Evolutionary conservation across 1,140 invertebrate genomes (phyloP).

Genomic region (Cylas formicarius): DNA sequence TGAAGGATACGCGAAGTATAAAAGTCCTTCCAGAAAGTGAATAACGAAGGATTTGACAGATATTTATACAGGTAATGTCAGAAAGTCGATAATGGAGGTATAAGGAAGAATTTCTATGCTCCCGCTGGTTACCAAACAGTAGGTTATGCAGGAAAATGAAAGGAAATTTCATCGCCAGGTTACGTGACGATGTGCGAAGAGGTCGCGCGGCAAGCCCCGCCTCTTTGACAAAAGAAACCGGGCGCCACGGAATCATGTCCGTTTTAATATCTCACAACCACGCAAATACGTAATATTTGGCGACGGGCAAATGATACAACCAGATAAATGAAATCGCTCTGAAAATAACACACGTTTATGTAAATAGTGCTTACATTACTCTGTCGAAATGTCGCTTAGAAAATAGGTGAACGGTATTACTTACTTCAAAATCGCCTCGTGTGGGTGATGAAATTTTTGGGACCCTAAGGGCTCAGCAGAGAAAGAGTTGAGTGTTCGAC

Average conservation of each 20-base stretch:
- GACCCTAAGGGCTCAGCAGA: constrained; percentile 19
- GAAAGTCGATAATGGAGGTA: no score
- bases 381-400: background rate
- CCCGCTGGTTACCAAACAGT: no score
- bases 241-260: background rate
- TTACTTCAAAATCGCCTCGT: constrained; percentile 31
- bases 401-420: constrained; percentile 7
- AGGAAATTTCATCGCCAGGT: no score
- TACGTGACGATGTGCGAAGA: no score
- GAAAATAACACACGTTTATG: background rate
- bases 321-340: background rate
- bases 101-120: no score
- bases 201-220: no score
- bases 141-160: no score
- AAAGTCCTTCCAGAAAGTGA: no score
- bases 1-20: no score
- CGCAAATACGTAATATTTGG: background rate
- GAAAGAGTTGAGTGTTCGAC: constrained; percentile 27
- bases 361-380: background rate
- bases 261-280: background rate
- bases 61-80: no score
- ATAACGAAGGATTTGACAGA: no score
- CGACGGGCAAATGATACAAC: no score
- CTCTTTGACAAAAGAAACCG: background rate
- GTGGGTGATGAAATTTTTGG: constrained; percentile 28